phyloP scores from a whole-genome alignment of 2,113 vertebrate genomes.

The Trinectes maculatus region DNA sequence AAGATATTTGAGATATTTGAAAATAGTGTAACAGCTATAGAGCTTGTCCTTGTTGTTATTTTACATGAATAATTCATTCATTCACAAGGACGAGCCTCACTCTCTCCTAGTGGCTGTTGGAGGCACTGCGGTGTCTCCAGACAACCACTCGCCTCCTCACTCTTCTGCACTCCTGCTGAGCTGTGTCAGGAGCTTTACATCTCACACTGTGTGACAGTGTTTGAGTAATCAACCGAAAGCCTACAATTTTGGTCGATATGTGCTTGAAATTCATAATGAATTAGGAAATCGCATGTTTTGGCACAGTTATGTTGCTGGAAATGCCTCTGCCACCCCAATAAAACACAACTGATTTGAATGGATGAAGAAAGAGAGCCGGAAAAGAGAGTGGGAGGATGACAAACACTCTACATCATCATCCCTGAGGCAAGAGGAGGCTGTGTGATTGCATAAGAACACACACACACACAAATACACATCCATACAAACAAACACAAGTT shows the following conservation, averaged over 20 bases:
- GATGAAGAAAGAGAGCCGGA: conserved; percentile 31
- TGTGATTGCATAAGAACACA: conserved; percentile 66
- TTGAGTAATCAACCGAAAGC: conserved; percentile 1
- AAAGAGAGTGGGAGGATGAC: conserved; percentile 69
- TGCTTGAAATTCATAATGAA: conserved; percentile 37
- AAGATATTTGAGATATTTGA: no score
- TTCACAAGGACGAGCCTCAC: background rate
- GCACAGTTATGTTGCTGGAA: conserved; percentile 15
- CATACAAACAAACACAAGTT: background rate
- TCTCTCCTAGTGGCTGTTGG: background rate
- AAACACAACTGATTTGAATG: conserved; percentile 56
- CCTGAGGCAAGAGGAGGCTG: conserved; percentile 68
- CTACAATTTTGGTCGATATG: background rate
- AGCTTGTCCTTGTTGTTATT: background rate
- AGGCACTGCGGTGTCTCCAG: background rate
- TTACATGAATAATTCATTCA: background rate
- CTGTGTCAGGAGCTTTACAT: conserved; percentile 9
- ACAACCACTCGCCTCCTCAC: conserved; percentile 11
- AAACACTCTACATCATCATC: conserved; percentile 70
- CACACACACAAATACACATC: conserved; percentile 11
- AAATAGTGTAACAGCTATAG: background rate
- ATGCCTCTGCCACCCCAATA: conserved; percentile 28
- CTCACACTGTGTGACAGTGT: conserved; percentile 13
- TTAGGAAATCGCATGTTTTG: conserved; percentile 13
- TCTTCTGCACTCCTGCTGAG: background rate